Evolutionary conservation across 2,888 invertebrate genomes (phyloP).

Genomic region (Ceriagrion tenellum): DNA sequence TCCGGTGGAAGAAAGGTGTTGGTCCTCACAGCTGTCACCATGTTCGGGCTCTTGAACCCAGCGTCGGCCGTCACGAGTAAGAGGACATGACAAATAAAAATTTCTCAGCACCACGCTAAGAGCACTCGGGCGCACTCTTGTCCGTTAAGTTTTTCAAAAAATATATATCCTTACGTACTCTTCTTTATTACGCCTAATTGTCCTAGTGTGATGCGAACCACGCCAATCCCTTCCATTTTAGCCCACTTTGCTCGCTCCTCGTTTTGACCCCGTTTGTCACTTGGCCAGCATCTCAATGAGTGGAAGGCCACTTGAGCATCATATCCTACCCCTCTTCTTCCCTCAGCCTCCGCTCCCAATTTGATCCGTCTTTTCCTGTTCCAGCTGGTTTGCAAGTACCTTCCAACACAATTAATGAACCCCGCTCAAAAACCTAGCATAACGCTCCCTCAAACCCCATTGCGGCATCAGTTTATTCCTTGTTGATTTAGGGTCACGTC

Average conservation of each 20-base stretch:
- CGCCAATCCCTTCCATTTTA: background rate
- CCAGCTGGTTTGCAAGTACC: background rate
- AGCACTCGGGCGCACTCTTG: background rate
- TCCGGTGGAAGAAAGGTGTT: background rate
- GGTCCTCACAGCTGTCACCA: background rate
- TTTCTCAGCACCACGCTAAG: background rate
- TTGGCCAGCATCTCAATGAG: conserved; percentile 19
- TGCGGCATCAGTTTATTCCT: background rate
- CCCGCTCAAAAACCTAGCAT: background rate
- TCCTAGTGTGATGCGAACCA: background rate
- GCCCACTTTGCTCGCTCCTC: background rate
- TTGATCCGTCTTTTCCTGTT: background rate
- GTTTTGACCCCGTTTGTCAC: background rate
- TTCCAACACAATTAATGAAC: background rate
- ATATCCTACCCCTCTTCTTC: background rate
- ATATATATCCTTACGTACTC: background rate
- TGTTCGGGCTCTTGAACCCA: conserved; percentile 62
- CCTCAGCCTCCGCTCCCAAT: background rate
- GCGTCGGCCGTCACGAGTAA: conserved; percentile 60
- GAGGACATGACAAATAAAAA: conserved; percentile 27
- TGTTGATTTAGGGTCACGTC: background rate
- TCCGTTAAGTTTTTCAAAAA: background rate
- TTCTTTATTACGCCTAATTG: background rate
- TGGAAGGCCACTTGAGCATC: background rate
- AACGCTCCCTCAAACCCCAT: background rate